Conservation (phyloP, 1,140 invertebrate species). For the Macrobrachium rosenbergii region DNA sequence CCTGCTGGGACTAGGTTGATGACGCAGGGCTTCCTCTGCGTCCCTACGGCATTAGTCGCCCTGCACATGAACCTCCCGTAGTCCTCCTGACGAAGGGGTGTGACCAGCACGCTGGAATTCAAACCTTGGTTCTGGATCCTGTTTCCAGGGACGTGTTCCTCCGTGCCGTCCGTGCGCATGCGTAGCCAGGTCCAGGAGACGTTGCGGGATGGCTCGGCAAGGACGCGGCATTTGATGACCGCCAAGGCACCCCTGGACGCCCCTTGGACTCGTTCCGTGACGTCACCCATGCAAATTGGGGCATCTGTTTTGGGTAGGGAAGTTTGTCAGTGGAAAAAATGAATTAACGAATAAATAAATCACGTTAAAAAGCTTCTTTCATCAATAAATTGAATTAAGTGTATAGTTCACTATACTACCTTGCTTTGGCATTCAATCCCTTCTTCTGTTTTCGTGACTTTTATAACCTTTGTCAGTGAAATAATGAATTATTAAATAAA, state of each 20-base stretch:
- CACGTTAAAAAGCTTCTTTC: too few relatives aligned
- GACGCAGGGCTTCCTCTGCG: conserved; percentile 46
- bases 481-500: too few relatives aligned
- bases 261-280: conserved; percentile 41
- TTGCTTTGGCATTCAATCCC: too few relatives aligned
- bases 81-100: conserved; percentile 39
- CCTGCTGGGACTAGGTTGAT: conserved; percentile 53
- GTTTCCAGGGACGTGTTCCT: conserved; percentile 22
- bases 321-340: too few relatives aligned
- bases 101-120: conserved; percentile 49
- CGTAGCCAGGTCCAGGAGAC: conserved; percentile 47
- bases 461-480: too few relatives aligned
- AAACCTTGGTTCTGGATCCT: conserved; percentile 31
- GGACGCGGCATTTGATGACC: conserved; percentile 41
- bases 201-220: conserved; percentile 34
- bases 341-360: too few relatives aligned
- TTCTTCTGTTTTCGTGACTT: too few relatives aligned
- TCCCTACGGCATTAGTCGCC: conserved; percentile 41
- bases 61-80: conserved; percentile 48
- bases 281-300: conserved; percentile 18
- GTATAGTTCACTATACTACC: too few relatives aligned
- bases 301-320: background rate
- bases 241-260: conserved; percentile 36
- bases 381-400: too few relatives aligned
- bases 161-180: conserved; percentile 41